Evolutionary conservation across 2,797 vertebrate species (phyloP).

Genomic region (Pteropus rufus): DNA sequence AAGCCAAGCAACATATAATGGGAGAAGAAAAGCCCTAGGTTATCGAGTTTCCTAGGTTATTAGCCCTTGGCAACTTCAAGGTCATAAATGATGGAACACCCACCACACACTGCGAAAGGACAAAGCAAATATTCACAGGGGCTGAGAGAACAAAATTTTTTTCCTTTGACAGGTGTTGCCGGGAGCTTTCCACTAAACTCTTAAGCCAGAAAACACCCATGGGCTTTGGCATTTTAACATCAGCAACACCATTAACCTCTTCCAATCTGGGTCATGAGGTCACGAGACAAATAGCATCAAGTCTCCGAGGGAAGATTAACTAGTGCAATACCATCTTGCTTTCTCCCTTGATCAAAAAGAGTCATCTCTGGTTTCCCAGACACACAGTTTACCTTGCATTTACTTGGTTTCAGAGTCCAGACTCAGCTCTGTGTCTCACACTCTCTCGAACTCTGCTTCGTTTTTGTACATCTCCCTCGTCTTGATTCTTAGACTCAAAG

Average conservation of each 20-base stretch:
- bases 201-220: constrained; percentile 28
- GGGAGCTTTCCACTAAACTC: constrained; percentile 30
- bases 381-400: background rate
- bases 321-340: constrained; percentile 1
- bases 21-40: background rate
- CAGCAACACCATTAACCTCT: constrained; percentile 27
- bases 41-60: constrained; percentile 34
- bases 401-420: background rate
- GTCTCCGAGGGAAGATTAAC: constrained; percentile 19
- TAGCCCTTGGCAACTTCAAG: constrained; percentile 34
- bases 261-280: constrained; percentile 17
- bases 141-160: background rate
- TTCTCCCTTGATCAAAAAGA: constrained; percentile 10
- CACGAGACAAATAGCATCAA: background rate
- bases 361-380: background rate
- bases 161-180: background rate
- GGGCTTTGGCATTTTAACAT: constrained; percentile 26
- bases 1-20: constrained; percentile 16
- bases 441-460: background rate
- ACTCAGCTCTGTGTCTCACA: background rate
- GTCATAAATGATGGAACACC: constrained; percentile 43
- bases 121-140: background rate
- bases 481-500: background rate
- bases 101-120: constrained; percentile 26
- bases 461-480: background rate